A percentile compares a stretch with the other conserved stretches of the same genome.
phyloP scores from a whole-genome alignment of 37 sponge, comb jelly and placozoan species.

The Cliona cf. orientalis region DNA sequence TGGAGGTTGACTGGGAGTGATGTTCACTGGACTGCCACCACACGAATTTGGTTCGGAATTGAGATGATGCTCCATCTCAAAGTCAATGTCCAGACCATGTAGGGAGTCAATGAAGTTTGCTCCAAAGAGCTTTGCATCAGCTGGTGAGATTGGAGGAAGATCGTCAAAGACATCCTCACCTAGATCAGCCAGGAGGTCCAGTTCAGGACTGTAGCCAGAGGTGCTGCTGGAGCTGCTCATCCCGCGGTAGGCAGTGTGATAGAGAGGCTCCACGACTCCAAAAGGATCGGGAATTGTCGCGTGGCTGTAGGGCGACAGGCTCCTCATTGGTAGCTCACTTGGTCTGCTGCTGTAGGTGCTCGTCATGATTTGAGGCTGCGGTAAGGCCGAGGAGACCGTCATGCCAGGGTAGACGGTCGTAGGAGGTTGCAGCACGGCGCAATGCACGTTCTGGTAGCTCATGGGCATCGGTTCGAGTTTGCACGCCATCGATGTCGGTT shows the following conservation, averaged over 20 bases:
- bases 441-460: conserved; percentile 66
- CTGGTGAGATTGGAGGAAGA: conserved; percentile 23
- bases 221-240: conserved; percentile 5
- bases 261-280: conserved; percentile 23
- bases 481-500: conserved; percentile 49
- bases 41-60: conserved; percentile 25
- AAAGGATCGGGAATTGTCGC: conserved; percentile 20
- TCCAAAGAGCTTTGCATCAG: conserved; percentile 34
- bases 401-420: neutral
- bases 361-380: conserved; percentile 12
- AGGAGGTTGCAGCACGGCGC: conserved; percentile 30
- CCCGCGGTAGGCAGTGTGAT: conserved; percentile 11
- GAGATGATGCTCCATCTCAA: conserved; percentile 8
- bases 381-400: neutral
- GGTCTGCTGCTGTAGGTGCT: conserved; percentile 25
- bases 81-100: conserved; percentile 53
- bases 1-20: conserved; percentile 12
- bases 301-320: neutral
- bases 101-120: conserved; percentile 36
- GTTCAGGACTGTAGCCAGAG: conserved; percentile 22
- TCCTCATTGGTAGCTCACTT: neutral
- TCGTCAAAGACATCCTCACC: conserved; percentile 43
- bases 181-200: conserved; percentile 28
- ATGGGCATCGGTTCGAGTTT: conserved; percentile 65
- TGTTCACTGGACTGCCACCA: conserved; percentile 16